Base-by-base conservation (phyloP, 2,797 vertebrate genomes). In the Spinibarbus caldwelli region DNA sequence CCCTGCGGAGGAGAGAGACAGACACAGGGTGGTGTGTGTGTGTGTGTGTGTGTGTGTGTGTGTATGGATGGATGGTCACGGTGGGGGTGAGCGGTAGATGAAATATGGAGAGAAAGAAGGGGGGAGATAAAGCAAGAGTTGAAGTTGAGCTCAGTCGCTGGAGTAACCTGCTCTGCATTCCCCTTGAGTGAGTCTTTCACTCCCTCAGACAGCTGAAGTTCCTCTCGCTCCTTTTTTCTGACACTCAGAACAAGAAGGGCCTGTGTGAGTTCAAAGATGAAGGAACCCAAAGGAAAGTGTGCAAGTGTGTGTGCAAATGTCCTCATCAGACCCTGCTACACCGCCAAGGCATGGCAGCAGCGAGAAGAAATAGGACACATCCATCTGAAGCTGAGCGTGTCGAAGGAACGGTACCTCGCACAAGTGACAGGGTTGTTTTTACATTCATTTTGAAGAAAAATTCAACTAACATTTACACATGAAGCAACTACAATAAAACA, bases 231-330 rank as follows among this genome's bases (percentile, higher is more conserved):
- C 83, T 83, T 89, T 82, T 91, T 86, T 90, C 92, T 84, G 89
- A 92, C 92, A 87, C 90, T 90, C 91, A 88, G 93, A 94, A 94
- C 93, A 95, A 94, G 94, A 94, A 93, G 92, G 82, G 93, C 90
- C 93, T 95, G 94, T 94, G 93, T 93, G 91, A 91, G 93, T 89
- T 88, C 92, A 95, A 93, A 95, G 94, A 85, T 80, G 77, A 72
- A 72, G 77, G 64, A 78, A 71, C 64, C 83, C 75, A 59, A 54
- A 84, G 26, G 68, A 80, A 72, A 80, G 80, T 88, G 86, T 17
- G 85, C 87, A 89, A 89, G 92, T 21, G 72, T 15, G 67, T 45
- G 81, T 49, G 81, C 23, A 91, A 87, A 88, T 76, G 86, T 89
- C 90, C 85, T 88, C 79, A 84, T 86, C 76, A 77, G 62, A 59